Evolutionary conservation across 2,888 invertebrate genomes (phyloP).

Genomic region (Eudasyphora cyanicolor): DNA sequence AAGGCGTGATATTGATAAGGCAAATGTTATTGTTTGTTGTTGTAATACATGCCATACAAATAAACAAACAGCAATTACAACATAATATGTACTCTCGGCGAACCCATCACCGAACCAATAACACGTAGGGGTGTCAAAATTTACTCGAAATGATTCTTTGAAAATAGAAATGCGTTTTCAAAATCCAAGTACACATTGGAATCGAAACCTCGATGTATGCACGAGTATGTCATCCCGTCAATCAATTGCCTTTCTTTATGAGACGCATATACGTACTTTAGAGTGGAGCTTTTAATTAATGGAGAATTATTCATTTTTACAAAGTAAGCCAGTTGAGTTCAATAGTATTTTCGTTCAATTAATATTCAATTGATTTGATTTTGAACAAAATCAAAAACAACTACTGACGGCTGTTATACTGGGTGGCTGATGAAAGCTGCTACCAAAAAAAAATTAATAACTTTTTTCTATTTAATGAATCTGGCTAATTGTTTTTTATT

Average conservation of each 20-base stretch:
- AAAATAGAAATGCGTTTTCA: neutral
- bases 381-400: neutral
- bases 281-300: slow-evolving; percentile 32
- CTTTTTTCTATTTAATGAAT: too few relatives aligned
- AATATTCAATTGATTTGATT: slow-evolving; percentile 23
- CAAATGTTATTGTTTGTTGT: neutral
- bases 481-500: too few relatives aligned
- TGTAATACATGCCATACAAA: neutral
- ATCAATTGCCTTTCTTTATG: too few relatives aligned
- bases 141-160: too few relatives aligned
- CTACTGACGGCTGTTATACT: neutral
- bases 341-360: too few relatives aligned
- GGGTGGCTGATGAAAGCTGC: too few relatives aligned
- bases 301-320: neutral
- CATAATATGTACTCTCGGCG: neutral
- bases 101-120: neutral
- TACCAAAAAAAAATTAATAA: too few relatives aligned
- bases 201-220: too few relatives aligned
- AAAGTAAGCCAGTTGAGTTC: too few relatives aligned
- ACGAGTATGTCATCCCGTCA: too few relatives aligned
- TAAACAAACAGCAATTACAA: slow-evolving; percentile 7
- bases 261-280: too few relatives aligned
- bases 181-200: neutral
- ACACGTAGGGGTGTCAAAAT: slow-evolving; percentile 12
- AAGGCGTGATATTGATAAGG: slow-evolving; percentile 46